A percentile compares a stretch with the other conserved stretches of the same genome.
These are phyloP conservation scores for Melanotaenia duboulayi DNA, from an alignment of 2,113 vertebrate genomes.

Conservation along the genomic window DNA sequence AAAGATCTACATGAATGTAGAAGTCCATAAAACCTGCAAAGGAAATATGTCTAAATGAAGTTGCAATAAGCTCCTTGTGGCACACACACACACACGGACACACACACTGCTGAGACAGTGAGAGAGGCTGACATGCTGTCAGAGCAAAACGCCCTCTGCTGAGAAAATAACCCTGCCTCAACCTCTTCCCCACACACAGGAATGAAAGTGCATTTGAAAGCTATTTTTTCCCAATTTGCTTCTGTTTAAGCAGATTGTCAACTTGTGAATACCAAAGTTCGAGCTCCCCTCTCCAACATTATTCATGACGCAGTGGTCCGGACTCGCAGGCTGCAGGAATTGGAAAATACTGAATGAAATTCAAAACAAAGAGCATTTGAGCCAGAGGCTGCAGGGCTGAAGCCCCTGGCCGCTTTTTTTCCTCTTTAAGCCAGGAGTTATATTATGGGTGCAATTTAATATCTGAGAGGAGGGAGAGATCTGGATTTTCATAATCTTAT, in stretches of 20 bases:
- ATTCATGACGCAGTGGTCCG: conserved; percentile 62
- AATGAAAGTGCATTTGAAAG: conserved; percentile 74
- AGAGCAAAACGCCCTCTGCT: conserved; percentile 52
- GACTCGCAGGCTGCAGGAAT: conserved; percentile 62
- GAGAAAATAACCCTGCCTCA: conserved; percentile 66
- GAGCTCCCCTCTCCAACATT: conserved; percentile 58
- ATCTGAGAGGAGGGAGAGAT: conserved; percentile 82
- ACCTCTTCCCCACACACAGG: conserved; percentile 49
- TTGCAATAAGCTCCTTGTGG: background rate
- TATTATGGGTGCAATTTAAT: conserved; percentile 86
- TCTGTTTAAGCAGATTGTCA: conserved; percentile 78
- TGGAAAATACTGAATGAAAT: conserved; percentile 75
- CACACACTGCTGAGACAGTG: conserved; percentile 13
- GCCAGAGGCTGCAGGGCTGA: conserved; percentile 52
- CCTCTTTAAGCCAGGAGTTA: conserved; percentile 80
- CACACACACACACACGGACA: conserved; percentile 18
- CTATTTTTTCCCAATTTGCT: conserved; percentile 76
- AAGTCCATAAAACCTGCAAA: no score
- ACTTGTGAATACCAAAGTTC: conserved; percentile 74
- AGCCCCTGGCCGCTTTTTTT: conserved; percentile 45
- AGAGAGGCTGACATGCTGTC: conserved; percentile 45
- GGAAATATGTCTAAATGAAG: background rate
- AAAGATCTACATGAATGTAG: background rate
- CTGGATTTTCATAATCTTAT: conserved; percentile 86
- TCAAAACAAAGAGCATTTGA: conserved; percentile 78